Base-by-base conservation (phyloP, 2,888 invertebrate genomes). In the Lypha dubia region DNA sequence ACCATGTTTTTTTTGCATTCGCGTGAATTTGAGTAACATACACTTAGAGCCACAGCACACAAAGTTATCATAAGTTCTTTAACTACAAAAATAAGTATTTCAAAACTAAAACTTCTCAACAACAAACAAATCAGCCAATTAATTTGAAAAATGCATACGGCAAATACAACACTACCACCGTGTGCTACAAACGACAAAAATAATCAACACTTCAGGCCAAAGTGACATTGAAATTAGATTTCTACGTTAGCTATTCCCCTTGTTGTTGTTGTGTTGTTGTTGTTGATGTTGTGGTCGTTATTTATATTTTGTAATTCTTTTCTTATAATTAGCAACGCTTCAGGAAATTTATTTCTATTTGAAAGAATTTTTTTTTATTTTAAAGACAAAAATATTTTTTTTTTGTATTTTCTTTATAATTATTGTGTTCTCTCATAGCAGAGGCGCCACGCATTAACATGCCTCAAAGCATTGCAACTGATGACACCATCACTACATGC, bases 161-260 rank as follows among this genome's bases (percentile, higher is more conserved):
- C 4, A 44, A 44, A 38, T 20, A 56, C 9, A 44, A 17, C 17
- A 28, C 13, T 13, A 35, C 24, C 24, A 65, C 32, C 32, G 15
- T 32, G 32, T 46, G 35, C 22, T 53, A 56, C 13, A 62, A 63
- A 44, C 68, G 56, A 70, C 74, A 71, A 88, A 88, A 90, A 88
- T 89, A 89, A 89, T 89, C 89, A 90, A 88, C 89, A 89, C 90
- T 89, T 88, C 88, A 88, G 87, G 80, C 85, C 86, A 88, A 89
- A 89, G 88, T 89, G 90, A 89, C 90, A 90, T 89, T 90, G 90
- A 90, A 89, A 89, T 65, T 35, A 46, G n/a, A 65, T 38, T 24
- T 56, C 13, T 24, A 35, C 11, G 4, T 24, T 76, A 17, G 3
- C 44, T 35, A 13, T 35, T 24, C n/a, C n/a, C n/a, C n/a, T n/a